phyloP scores from a whole-genome alignment of 35 echinoderm and acorn worm species.

The Holothuria glaberrima region DNA sequence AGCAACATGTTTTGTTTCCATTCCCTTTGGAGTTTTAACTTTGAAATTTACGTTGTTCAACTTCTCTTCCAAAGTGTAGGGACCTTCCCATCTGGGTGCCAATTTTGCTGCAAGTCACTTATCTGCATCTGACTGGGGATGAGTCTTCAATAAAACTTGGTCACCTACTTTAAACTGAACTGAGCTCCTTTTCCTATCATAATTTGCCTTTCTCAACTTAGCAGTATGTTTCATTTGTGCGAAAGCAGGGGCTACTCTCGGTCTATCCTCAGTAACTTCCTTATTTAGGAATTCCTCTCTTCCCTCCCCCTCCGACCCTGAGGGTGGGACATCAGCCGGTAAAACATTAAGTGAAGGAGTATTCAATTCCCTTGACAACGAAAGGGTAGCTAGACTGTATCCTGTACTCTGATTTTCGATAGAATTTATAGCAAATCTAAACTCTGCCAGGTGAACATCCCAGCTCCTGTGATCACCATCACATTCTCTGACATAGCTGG shows the following conservation, averaged over 20 bases:
- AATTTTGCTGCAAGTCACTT: constrained; percentile 24
- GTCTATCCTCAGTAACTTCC: neutral
- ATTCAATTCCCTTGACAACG: constrained; percentile 45
- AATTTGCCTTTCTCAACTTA: constrained; percentile 1
- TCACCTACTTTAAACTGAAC: neutral
- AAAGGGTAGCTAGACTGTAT: constrained; percentile 30
- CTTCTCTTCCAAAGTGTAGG: constrained; percentile 9
- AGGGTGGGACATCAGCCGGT: neutral
- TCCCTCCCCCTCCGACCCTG: constrained; percentile 9
- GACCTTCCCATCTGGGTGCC: constrained; percentile 33
- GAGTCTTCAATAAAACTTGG: constrained; percentile 36
- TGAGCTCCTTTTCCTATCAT: neutral
- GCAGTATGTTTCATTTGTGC: neutral
- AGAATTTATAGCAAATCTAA: constrained; percentile 67
- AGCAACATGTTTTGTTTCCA: constrained; percentile 43
- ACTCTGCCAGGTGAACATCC: constrained; percentile 73
- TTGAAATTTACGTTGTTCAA: constrained; percentile 24
- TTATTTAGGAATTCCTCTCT: constrained; percentile 20
- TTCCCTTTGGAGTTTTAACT: constrained; percentile 1
- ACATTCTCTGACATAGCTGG: constrained; percentile 23
- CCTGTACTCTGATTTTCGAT: constrained; percentile 41
- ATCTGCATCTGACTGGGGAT: constrained; percentile 23
- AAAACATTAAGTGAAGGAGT: constrained; percentile 11
- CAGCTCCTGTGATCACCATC: constrained; percentile 63
- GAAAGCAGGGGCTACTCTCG: neutral